These are phyloP conservation scores for Chrysotoxum bicinctum DNA, from an alignment of 2,888 invertebrate genomes.

Conservation along the genomic window DNA sequence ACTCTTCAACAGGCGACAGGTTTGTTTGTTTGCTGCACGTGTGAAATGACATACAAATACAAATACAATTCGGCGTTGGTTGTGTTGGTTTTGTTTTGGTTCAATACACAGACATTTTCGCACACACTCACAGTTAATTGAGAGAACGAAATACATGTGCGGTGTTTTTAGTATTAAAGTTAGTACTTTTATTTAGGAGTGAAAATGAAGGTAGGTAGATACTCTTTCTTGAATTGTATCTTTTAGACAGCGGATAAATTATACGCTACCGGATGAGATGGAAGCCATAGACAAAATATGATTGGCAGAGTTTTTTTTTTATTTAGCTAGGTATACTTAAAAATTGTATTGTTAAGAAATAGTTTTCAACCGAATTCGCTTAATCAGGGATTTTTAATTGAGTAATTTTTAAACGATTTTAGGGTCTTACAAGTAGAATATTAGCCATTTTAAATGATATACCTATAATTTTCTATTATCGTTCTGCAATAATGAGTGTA, in stretches of 20 bases:
- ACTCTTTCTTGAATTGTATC: not conserved
- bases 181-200: slow-evolving; percentile 17
- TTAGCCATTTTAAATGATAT: too few species aligned
- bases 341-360: too few species aligned
- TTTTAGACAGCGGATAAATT: not conserved
- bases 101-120: slow-evolving; percentile 68
- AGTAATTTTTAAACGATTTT: too few species aligned
- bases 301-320: not conserved
- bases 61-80: slow-evolving; percentile 46
- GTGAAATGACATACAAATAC: slow-evolving; percentile 49
- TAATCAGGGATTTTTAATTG: too few species aligned
- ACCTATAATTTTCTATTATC: too few species aligned
- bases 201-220: slow-evolving; percentile 12
- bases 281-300: not conserved
- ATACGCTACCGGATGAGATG: not conserved
- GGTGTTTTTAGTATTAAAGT: not conserved
- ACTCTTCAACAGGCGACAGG: slow-evolving; percentile 32
- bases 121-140: slow-evolving; percentile 58
- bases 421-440: too few species aligned
- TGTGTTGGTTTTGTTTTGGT: slow-evolving; percentile 79
- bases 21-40: slow-evolving; percentile 24
- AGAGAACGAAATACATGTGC: slow-evolving; percentile 12
- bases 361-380: too few species aligned
- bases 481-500: too few species aligned
- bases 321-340: too few species aligned